These are phyloP conservation scores for Sycophila texana DNA, from an alignment of 2,888 invertebrate species.

Conservation along the genomic window DNA sequence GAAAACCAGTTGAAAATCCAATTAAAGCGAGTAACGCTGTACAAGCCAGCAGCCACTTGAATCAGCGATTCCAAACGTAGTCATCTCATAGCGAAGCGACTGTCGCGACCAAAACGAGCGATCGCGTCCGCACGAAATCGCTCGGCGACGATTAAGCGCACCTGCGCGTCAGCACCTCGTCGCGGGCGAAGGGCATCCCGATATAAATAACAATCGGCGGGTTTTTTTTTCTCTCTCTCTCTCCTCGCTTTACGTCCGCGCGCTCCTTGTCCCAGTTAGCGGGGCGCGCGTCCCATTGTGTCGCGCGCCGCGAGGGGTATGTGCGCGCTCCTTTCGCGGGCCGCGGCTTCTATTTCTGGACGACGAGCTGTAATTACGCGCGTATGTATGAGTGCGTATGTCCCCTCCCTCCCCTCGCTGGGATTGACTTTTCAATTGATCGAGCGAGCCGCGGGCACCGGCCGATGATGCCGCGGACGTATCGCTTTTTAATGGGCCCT, in stretches of 20 bases:
- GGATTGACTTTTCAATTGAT: slow-evolving; percentile 51
- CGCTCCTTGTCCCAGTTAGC: slow-evolving; percentile 14
- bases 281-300: not conserved
- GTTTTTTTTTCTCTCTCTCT: slow-evolving; percentile 1
- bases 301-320: no score
- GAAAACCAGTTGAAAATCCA: no score
- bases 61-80: no score
- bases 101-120: no score
- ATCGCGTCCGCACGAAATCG: no score
- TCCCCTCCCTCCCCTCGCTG: not conserved
- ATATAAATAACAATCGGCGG: slow-evolving; percentile 55
- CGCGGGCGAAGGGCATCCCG: slow-evolving; percentile 43
- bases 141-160: not conserved
- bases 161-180: slow-evolving; percentile 21
- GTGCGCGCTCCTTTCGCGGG: not conserved
- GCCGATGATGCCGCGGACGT: not conserved
- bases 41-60: no score
- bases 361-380: slow-evolving; percentile 23
- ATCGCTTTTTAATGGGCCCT: slow-evolving; percentile 15
- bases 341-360: not conserved
- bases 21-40: no score
- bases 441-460: not conserved
- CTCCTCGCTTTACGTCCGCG: not conserved
- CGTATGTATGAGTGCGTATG: not conserved
- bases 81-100: no score